Evolutionary conservation across 1,140 invertebrate species (phyloP).

Genomic region (Zaprionus africanus): DNA sequence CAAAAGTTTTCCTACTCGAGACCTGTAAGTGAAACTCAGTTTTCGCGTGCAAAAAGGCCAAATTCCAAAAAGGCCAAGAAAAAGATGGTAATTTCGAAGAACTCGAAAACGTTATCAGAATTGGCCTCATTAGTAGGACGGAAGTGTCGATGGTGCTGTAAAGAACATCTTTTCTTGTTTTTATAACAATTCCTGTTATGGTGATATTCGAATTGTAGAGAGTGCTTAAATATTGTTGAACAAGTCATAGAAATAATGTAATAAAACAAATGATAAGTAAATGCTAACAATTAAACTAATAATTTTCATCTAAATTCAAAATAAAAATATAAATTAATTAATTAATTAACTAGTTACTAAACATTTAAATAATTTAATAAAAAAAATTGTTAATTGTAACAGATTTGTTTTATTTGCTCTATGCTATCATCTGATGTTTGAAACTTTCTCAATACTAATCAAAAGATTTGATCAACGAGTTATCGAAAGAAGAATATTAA

Average conservation of each 20-base stretch:
- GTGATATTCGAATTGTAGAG: not conserved
- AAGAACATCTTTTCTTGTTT: not conserved
- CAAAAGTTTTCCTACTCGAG: conserved; percentile 35
- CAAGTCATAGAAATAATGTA: not conserved
- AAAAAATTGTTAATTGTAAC: too few relatives aligned
- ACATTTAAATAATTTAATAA: too few relatives aligned
- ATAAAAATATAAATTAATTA: too few relatives aligned
- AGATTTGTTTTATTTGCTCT: too few relatives aligned
- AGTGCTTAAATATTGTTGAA: not conserved
- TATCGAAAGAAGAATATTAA: too few relatives aligned
- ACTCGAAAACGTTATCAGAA: conserved; percentile 5
- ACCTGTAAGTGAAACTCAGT: conserved; percentile 51
- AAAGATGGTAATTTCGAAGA: not conserved
- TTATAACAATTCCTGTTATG: not conserved
- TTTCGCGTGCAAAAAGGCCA: conserved; percentile 26
- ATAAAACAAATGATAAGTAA: too few relatives aligned
- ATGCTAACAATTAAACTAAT: too few relatives aligned
- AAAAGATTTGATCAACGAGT: too few relatives aligned
- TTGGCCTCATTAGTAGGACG: not conserved
- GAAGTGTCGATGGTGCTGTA: not conserved
- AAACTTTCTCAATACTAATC: too few relatives aligned
- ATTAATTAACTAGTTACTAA: too few relatives aligned
- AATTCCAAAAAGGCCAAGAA: not conserved
- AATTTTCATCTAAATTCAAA: too few relatives aligned
- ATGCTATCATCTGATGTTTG: too few relatives aligned